Base-by-base conservation (phyloP, 2,888 invertebrate species). In the Masnerella sp. region DNA sequence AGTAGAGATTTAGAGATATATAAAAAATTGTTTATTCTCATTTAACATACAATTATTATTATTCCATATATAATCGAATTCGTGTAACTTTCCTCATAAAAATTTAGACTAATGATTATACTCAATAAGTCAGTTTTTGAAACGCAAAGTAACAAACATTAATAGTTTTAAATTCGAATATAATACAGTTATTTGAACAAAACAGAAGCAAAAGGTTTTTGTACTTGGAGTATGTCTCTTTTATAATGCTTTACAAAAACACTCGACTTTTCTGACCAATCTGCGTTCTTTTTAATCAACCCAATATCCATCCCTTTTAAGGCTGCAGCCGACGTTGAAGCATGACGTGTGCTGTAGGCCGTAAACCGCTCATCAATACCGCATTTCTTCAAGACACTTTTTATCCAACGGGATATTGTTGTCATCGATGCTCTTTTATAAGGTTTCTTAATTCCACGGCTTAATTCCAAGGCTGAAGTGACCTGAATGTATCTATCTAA, bases 321-420 rank as follows among this genome's bases (percentile, higher is more conserved):
- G 5, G 43, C 56, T 0, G 80, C 80, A 11, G 75, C 69, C 8
- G 79, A 81, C 5, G 79, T 80, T 4, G 78, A 62, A 1, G 78
- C 81, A 32, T 81, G 81, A 0, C 80, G 36, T 1, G 32, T 32
- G n/a, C 32, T 32, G 11, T 32, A n/a, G 2, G 32, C 32, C 2
- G 32, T 9, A n/a, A 32, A 32, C 32, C n/a, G 7, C n/a, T 32
- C 32, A n/a, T 32, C 11, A 9, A 32, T 32, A 5, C 32, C 32
- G 32, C 32, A 32, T 5, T n/a, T 5, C n/a, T 2, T 32, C 32
- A 32, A 32, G n/a, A 32, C 32, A 5, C 2, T 9, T n/a, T 32
- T 32, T 8, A 32, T 32, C 32, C 32, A 32, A 2, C 32, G 7
- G n/a, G 9, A 9, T 32, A 32, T 32, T n/a, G 18, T 32, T 9